Evolutionary conservation across 2,113 vertebrate species (phyloP).

Genomic region (Alosa alosa): DNA sequence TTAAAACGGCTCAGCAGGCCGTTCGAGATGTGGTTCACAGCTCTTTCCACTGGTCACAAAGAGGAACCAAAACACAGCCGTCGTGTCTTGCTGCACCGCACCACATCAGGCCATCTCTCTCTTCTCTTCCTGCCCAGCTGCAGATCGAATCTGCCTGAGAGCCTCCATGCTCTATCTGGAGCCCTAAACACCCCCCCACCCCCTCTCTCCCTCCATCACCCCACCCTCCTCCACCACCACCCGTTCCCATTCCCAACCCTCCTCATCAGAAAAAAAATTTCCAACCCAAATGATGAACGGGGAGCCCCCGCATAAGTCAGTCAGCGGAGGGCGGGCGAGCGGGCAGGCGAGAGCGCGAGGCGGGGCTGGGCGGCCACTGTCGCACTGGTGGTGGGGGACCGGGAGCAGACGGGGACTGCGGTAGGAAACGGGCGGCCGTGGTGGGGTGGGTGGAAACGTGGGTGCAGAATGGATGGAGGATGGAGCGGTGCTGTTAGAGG

Average conservation of each 20-base stretch:
- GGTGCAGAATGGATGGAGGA: neutral
- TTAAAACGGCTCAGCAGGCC: neutral
- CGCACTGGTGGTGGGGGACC: neutral
- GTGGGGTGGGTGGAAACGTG: neutral
- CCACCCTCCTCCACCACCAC: neutral
- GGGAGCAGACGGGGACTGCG: neutral
- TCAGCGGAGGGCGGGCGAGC: neutral
- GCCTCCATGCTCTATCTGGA: neutral
- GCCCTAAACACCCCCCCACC: too few relatives aligned
- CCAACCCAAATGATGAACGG: too few relatives aligned
- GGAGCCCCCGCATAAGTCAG: too few relatives aligned
- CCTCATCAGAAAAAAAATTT: too few relatives aligned
- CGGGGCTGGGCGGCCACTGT: neutral
- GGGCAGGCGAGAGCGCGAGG: neutral
- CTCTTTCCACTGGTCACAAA: constrained; percentile 32
- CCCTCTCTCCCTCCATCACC: neutral
- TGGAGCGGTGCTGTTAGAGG: neutral
- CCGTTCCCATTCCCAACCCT: too few relatives aligned
- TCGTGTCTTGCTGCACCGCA: neutral
- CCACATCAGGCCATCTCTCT: constrained; percentile 25
- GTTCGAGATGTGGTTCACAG: constrained; percentile 10
- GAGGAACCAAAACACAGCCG: neutral
- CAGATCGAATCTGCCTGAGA: constrained; percentile 26
- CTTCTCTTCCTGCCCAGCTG: constrained; percentile 46
- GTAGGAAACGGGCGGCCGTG: neutral